Base-by-base conservation (phyloP, 2,888 invertebrate genomes). In the Idaea dimidiata region DNA sequence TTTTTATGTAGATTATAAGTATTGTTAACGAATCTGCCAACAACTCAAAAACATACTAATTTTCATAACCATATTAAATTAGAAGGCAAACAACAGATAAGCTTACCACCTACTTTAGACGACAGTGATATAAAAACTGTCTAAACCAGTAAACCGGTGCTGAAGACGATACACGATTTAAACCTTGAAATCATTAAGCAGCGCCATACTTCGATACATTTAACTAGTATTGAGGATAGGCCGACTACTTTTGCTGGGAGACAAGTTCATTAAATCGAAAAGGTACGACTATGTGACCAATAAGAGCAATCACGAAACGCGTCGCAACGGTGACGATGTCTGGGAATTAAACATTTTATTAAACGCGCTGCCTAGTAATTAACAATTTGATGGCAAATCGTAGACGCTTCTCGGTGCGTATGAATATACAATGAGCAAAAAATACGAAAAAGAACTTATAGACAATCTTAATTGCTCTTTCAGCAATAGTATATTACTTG, bases 391-490 rank as follows among this genome's bases (percentile, higher is more conserved):
- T 80, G 79, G 81, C 76, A 84, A 87, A 86, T 84, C 84, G 83
- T 77, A 75, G 82, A 78, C 80, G 72, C 80, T 80, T 72, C 72
- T 70, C 66, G 69, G 63, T 66, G 80, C 77, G 79, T 79, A 83
- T 87, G 82, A 86, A 87, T 83, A 84, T 80, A 65, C 81, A 81
- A 84, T 84, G 77, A 84, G 81, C 76, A 86, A 85, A 84, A 85
- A 83, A 71, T 67, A 67, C 66, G 60, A 43, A 43, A 43, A 43
- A 8, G 14, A 43, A 43, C 43, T 43, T 1, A 43, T 10, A 10
- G 43, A 43, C 59, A 58, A 63, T 57, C 31, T 59, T 59, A 43
- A 43, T 43, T 43, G 43, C 43, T 43, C 10, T 43, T 43, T 43
- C 43, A 43, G 43, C 14, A 43, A 33, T 33, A 33, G 33, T 33